Percentiles rank a stretch among this genome's conserved stretches.
Evolutionary conservation across 2,113 vertebrate genomes (phyloP).

Genomic region (Poeciliopsis occidentalis): DNA sequence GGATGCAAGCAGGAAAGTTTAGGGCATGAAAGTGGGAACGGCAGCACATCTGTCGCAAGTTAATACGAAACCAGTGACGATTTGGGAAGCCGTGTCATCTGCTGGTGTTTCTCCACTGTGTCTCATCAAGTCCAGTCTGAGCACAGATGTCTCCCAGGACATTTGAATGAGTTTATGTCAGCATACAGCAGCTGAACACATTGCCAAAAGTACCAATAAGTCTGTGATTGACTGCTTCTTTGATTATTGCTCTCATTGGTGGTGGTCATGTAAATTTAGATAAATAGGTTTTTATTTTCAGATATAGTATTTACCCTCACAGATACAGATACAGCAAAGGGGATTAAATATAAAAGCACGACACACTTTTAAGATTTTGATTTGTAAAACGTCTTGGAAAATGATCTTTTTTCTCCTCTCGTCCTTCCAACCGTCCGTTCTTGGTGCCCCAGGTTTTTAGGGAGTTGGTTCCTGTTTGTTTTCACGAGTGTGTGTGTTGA

Average conservation of each 20-base stretch:
- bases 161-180: no score
- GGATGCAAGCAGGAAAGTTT: background rate
- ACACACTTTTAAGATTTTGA: background rate
- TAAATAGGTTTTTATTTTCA: background rate
- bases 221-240: background rate
- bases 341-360: background rate
- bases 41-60: background rate
- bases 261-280: background rate
- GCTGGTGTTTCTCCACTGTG: no score
- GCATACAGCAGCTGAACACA: no score
- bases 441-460: slow-evolving; percentile 75
- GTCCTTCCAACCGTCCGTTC: slow-evolving; percentile 66
- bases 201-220: no score
- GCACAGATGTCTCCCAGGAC: no score
- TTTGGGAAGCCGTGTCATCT: no score
- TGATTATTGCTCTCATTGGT: background rate
- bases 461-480: slow-evolving; percentile 86
- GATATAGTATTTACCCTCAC: background rate
- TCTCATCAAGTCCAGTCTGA: no score
- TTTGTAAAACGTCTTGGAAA: background rate
- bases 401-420: slow-evolving; percentile 22
- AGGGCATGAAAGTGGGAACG: background rate
- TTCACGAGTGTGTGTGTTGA: slow-evolving; percentile 60
- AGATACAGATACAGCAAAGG: background rate
- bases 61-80: background rate